These are phyloP conservation scores for Galendromus occidentalis DNA, from an alignment of 1,140 invertebrate species.

Conservation along the genomic window DNA sequence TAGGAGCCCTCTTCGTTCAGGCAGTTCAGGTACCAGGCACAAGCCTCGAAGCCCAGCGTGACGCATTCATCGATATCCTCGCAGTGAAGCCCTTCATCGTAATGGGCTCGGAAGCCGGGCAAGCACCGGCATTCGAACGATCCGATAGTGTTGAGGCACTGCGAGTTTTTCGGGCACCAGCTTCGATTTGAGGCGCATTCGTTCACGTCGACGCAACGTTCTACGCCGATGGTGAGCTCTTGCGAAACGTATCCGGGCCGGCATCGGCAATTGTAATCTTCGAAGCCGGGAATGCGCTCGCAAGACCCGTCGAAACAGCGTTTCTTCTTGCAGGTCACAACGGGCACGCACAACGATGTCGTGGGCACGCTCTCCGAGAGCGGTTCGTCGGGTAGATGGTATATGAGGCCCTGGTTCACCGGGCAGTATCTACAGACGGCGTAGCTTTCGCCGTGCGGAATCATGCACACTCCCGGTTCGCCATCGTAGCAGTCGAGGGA, in stretches of 20 bases:
- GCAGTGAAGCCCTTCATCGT: background rate
- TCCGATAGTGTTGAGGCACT: background rate
- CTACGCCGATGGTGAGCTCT: background rate
- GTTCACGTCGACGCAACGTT: background rate
- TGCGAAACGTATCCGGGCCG: background rate
- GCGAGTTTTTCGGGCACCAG: background rate
- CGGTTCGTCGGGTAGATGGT: background rate
- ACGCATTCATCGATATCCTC: constrained; percentile 3
- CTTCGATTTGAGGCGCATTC: background rate
- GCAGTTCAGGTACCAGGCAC: background rate
- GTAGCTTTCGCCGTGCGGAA: background rate
- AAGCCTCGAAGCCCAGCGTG: background rate
- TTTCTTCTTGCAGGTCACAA: background rate
- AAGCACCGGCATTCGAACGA: background rate
- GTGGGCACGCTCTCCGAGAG: background rate
- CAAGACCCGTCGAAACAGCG: background rate
- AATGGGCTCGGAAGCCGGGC: background rate
- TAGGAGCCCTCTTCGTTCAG: background rate
- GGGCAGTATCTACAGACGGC: background rate
- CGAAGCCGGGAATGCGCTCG: background rate
- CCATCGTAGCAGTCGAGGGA: background rate
- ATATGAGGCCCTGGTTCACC: background rate
- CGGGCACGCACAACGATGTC: background rate
- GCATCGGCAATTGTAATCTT: background rate
- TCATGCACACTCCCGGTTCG: background rate